Evolutionary conservation across 2,113 vertebrate species (phyloP).

Genomic region (Podocnemis expansa): DNA sequence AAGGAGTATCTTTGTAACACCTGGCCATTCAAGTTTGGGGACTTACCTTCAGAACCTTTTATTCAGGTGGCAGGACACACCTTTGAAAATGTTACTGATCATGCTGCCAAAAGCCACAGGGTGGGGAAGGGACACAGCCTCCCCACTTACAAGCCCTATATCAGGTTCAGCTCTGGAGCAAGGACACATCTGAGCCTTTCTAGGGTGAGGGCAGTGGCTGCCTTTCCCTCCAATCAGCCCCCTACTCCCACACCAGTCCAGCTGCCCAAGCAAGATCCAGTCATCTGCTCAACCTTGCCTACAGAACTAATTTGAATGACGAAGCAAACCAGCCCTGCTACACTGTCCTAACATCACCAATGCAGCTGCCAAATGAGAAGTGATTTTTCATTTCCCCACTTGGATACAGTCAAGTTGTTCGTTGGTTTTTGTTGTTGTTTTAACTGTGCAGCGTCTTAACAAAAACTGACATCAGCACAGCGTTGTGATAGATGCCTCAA

Average conservation of each 20-base stretch:
- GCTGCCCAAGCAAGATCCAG: not conserved
- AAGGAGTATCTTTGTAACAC: not conserved
- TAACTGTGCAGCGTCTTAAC: not conserved
- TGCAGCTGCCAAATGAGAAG: not conserved
- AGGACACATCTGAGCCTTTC: too few species aligned
- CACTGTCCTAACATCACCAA: not conserved
- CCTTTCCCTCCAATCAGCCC: not conserved
- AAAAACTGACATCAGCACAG: not conserved
- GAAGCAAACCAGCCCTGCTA: not conserved
- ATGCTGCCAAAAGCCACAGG: not conserved
- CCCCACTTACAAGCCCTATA: not conserved
- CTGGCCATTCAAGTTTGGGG: not conserved
- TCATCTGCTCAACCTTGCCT: accelerated
- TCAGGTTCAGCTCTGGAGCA: not conserved
- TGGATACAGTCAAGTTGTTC: constrained; percentile 17
- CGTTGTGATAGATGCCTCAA: not conserved
- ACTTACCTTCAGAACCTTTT: not conserved
- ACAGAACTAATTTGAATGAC: not conserved
- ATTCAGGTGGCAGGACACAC: not conserved
- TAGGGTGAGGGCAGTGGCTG: not conserved
- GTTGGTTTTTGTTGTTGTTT: not conserved
- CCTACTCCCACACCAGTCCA: not conserved
- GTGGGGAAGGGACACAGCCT: not conserved
- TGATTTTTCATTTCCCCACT: constrained; percentile 19
- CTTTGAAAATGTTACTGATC: not conserved